These are phyloP conservation scores for Papilio glaucus DNA, from an alignment of 1,140 invertebrate genomes.

Conservation along the genomic window DNA sequence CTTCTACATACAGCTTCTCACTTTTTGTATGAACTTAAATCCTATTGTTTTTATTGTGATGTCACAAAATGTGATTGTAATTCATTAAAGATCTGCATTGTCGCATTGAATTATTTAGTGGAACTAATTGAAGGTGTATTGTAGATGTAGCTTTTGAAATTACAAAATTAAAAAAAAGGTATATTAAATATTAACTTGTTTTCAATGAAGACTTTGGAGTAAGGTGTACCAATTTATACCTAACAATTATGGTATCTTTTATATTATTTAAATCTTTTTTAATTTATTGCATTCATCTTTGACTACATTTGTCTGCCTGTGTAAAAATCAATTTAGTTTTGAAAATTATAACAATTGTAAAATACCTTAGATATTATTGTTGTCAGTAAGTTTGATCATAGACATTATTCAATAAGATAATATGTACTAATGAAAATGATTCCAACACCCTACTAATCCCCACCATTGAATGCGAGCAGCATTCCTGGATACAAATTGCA, in stretches of 20 bases:
- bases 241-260: constrained; percentile 22
- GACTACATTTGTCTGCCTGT: constrained; percentile 34
- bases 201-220: constrained; percentile 8
- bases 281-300: constrained; percentile 36
- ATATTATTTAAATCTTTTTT: constrained; percentile 21
- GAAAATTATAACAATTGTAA: constrained; percentile 43
- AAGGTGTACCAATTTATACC: neutral
- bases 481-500: constrained; percentile 56
- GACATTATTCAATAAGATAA: constrained; percentile 52
- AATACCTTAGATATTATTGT: constrained; percentile 55
- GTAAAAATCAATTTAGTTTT: constrained; percentile 39
- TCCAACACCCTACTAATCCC: constrained; percentile 41
- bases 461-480: constrained; percentile 48
- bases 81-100: constrained; percentile 66
- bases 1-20: constrained; percentile 34
- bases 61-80: constrained; percentile 68
- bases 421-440: constrained; percentile 51
- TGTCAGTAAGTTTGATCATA: constrained; percentile 60
- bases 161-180: constrained; percentile 22
- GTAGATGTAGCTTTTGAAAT: constrained; percentile 43
- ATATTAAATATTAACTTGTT: constrained; percentile 1
- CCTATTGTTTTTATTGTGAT: constrained; percentile 58
- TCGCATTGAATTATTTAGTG: constrained; percentile 57
- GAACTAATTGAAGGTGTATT: constrained; percentile 59
- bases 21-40: constrained; percentile 59